Conservation (phyloP, 2,113 vertebrate species). For the Ellobius talpinus region DNA sequence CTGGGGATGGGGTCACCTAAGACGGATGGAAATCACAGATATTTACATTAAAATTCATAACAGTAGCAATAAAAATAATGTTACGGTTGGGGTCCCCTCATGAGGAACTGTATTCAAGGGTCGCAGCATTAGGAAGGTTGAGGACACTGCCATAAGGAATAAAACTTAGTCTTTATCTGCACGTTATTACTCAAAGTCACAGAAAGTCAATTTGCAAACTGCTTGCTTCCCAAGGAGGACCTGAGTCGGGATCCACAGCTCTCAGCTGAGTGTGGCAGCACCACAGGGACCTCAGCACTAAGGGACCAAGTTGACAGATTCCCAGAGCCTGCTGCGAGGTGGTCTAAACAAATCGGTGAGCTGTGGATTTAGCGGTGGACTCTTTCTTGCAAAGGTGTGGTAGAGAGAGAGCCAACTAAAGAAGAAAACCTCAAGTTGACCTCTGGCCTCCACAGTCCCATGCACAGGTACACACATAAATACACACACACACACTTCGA, state of each 20-base stretch:
- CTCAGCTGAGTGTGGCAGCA: not conserved
- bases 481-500: not conserved
- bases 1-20: not conserved
- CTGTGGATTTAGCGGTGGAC: not conserved
- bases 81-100: not conserved
- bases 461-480: not conserved
- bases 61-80: not conserved
- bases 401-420: not conserved
- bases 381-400: not conserved
- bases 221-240: not conserved
- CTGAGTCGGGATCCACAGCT: not conserved
- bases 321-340: not conserved
- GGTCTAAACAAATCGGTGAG: no score
- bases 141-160: not conserved
- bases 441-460: not conserved
- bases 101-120: not conserved
- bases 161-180: not conserved
- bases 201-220: not conserved
- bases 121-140: not conserved
- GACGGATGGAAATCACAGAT: not conserved
- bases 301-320: no score
- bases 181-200: not conserved
- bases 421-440: not conserved
- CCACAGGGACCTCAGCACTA: not conserved
- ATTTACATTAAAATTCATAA: not conserved